Base-by-base conservation (phyloP, 1,140 invertebrate species). In the Plectrocnemia conspersa region DNA sequence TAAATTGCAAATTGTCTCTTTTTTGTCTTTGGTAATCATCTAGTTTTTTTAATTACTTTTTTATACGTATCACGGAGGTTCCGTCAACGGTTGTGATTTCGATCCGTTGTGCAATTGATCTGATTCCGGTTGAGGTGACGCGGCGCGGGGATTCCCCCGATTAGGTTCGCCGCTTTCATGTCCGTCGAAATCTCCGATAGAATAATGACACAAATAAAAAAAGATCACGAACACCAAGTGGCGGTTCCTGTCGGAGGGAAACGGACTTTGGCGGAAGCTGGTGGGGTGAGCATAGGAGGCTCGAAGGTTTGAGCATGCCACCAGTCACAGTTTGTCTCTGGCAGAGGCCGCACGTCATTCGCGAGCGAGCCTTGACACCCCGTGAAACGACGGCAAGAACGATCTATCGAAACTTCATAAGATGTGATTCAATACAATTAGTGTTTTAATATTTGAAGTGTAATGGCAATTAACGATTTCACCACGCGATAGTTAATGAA, bases 401-500 rank as follows among this genome's bases (percentile, higher is more conserved):
- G n/a, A n/a, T n/a, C n/a, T n/a, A n/a, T n/a, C n/a, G n/a, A n/a
- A n/a, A n/a, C n/a, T n/a, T n/a, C n/a, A n/a, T n/a, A n/a, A n/a
- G n/a, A n/a, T n/a, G n/a, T n/a, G n/a, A n/a, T n/a, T n/a, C n/a
- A n/a, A n/a, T n/a, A n/a, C n/a, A n/a, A n/a, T n/a, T n/a, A n/a
- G n/a, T n/a, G n/a, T n/a, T n/a, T n/a, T n/a, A n/a, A n/a, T n/a
- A n/a, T n/a, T n/a, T n/a, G n/a, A n/a, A n/a, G n/a, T n/a, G n/a
- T n/a, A n/a, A n/a, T n/a, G n/a, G n/a, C n/a, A n/a, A n/a, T n/a
- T n/a, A n/a, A n/a, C n/a, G n/a, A n/a, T n/a, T n/a, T n/a, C n/a
- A 25, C 2, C 5, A 22, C 35, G 11, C 35, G 35, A 50, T 47
- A 50, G 33, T 54, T 54, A 15, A 56, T 56, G 54, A 56, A 50